These are phyloP conservation scores for Acropora yongei DNA, from an alignment of 64 coral and sea anemone species.

Conservation along the genomic window DNA sequence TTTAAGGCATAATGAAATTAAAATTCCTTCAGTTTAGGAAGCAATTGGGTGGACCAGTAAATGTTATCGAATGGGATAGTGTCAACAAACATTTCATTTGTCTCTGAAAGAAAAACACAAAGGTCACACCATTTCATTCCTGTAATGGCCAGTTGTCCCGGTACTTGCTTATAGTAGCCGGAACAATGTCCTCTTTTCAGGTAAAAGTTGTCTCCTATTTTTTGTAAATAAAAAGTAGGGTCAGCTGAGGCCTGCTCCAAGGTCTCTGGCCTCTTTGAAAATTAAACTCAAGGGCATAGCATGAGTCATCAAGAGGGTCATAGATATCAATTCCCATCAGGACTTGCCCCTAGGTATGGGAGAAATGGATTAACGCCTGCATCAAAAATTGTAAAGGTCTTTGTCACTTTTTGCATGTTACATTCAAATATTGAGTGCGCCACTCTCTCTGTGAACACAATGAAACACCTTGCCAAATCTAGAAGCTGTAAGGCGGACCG, in stretches of 20 bases:
- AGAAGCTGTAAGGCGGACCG: constrained; percentile 19
- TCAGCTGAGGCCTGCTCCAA: not conserved
- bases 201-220: not conserved
- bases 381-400: constrained; percentile 49
- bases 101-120: too few relatives aligned
- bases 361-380: constrained; percentile 43
- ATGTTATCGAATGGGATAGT: constrained; percentile 38
- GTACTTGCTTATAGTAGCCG: constrained; percentile 36
- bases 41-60: constrained; percentile 1
- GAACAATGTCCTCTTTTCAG: not conserved
- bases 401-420: constrained; percentile 33
- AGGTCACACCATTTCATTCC: constrained; percentile 33
- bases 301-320: not conserved
- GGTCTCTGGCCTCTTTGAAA: too few relatives aligned
- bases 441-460: constrained; percentile 23
- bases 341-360: constrained; percentile 33
- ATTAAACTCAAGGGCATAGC: too few relatives aligned
- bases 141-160: constrained; percentile 25
- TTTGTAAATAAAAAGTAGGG: constrained; percentile 42
- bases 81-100: constrained; percentile 9
- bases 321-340: constrained; percentile 28
- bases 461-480: constrained; percentile 34
- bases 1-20: too few relatives aligned
- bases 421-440: constrained; percentile 27
- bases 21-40: too few relatives aligned